phyloP scores from a whole-genome alignment of 2,797 vertebrate species.

The Sebastes oblongus region DNA sequence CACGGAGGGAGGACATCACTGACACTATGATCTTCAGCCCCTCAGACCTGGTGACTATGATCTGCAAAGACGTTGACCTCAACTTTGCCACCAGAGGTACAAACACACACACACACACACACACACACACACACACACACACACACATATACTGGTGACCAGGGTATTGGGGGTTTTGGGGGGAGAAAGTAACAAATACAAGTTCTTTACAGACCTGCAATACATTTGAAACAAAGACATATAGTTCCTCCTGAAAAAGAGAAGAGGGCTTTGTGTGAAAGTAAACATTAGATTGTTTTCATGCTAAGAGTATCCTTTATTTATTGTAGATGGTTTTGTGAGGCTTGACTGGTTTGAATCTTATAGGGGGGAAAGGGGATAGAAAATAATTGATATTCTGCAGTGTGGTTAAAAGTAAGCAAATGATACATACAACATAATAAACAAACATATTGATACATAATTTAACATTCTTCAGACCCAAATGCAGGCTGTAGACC shows the following conservation, averaged over 20 bases:
- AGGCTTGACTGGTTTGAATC: not conserved
- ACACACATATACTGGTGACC: not conserved
- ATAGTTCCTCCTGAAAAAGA: not conserved
- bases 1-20: slow-evolving; percentile 91
- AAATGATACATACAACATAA: not conserved
- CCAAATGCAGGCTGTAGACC: not conserved
- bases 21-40: slow-evolving; percentile 95
- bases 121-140: not conserved
- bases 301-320: not conserved
- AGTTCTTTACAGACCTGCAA: not conserved
- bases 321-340: not conserved
- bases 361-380: not conserved
- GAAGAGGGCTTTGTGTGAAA: not conserved
- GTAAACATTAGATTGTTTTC: not conserved
- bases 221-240: not conserved
- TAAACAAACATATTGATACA: not conserved
- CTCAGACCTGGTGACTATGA: slow-evolving; percentile 89
- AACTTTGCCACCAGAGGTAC: slow-evolving; percentile 92
- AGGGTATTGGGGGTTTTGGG: too few relatives aligned
- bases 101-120: not conserved
- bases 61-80: slow-evolving; percentile 92
- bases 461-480: not conserved
- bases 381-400: not conserved
- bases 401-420: not conserved
- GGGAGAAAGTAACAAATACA: not conserved